phyloP scores from a whole-genome alignment of 2,113 vertebrate genomes.

The human region GRCh38 chr2:238083501-238084000 shows the following conservation, averaged over 20 bases:
- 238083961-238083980: neutral
- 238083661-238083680: accelerated
- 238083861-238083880: neutral
- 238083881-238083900: neutral
- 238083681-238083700: accelerated
- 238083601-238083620: too few relatives aligned
- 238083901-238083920: neutral
- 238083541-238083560: neutral
- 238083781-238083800: accelerated
- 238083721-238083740: neutral
- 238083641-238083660: accelerated
- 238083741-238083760: accelerated
- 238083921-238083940: too few relatives aligned
- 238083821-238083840: neutral
- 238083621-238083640: too few relatives aligned
- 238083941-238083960: neutral
- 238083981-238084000: neutral
- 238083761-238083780: neutral
- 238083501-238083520: accelerated
- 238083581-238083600: neutral
- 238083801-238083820: neutral
- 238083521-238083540: neutral
- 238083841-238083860: accelerated
- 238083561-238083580: neutral
- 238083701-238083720: accelerated